Conservation (phyloP, 53 echinoderm and acorn worm genomes). For the Stichopus horrens region DNA sequence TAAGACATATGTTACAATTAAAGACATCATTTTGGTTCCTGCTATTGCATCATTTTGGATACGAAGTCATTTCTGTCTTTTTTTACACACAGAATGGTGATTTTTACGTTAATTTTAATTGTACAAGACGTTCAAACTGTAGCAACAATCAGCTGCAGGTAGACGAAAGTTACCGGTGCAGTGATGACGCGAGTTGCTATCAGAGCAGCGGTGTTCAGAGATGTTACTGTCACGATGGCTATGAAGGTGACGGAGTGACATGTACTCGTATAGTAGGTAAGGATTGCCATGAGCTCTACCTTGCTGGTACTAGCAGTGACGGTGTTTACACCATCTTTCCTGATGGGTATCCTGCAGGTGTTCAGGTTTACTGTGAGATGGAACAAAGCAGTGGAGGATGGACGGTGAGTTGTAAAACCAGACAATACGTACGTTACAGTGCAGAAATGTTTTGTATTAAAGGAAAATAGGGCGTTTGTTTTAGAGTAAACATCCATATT, state of each 20-base stretch:
- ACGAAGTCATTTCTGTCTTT: background rate
- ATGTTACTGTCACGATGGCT: slow-evolving; percentile 12
- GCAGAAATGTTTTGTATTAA: too few species aligned
- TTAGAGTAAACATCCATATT: too few species aligned
- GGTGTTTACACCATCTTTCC: slow-evolving; percentile 19
- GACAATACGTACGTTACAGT: too few species aligned
- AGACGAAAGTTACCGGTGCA: background rate
- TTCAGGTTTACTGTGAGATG: slow-evolving; percentile 27
- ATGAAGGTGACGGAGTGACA: background rate
- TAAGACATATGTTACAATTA: too few species aligned
- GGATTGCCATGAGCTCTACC: background rate
- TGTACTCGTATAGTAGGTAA: background rate
- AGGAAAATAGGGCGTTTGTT: too few species aligned
- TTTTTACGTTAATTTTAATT: background rate
- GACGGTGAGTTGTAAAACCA: slow-evolving; percentile 6
- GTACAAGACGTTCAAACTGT: background rate
- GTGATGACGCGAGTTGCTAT: background rate
- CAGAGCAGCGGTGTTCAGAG: background rate
- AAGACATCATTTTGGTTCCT: too few species aligned
- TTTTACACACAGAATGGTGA: slow-evolving; percentile 1
- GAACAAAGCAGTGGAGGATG: slow-evolving; percentile 22
- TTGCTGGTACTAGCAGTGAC: background rate
- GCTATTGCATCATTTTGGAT: too few species aligned
- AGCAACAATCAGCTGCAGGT: background rate
- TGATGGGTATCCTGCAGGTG: background rate